Evolutionary conservation across 2,797 vertebrate species (phyloP), one percentile per base, ranked within the genome.

Genomic region (Pygocentrus nattereri): DNA sequence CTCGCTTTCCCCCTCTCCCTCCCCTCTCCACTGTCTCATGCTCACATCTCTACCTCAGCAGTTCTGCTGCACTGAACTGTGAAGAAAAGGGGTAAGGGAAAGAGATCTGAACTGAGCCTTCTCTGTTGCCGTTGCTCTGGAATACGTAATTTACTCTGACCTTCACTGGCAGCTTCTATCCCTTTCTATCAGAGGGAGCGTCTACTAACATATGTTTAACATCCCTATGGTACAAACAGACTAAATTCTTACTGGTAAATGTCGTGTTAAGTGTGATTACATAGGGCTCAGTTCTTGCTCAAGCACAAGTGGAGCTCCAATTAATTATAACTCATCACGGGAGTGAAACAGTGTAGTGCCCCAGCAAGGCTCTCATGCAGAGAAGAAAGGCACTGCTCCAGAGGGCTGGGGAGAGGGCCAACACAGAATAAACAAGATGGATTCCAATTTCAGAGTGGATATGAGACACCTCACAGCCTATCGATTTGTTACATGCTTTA

Each of bases 401-500:
- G 31, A 23, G 27, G 56, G 11, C 52, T 70, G 50, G 19, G 50
- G 71, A 73, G 50, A 38, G 30, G 16, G 52, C 52, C 30, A 62
- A 30, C n/a, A 25, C 64, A 64, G 76, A 54, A 64, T 13, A 59
- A 85, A 76, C 41, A 72, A 58, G 62, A 86, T 56, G 31, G 82
- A 86, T 84, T 89, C 76, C 34, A 61, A 83, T 84, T 88, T 88
- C 80, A 80, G 58, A 21, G 71, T 18, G 69, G 82, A 85, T 86
- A 65, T 61, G 78, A 56, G 52, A 70, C 76, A 82, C 69, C 71
- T 81, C 54, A 50, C 74, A 50, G 38, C 41, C 44, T 50, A 90
- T 90, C 86, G 88, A 92, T 92, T 85, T 62, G 56, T 81, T 81
- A 72, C 47, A 70, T 34, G 75, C 30, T 73, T 85, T 72, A 59